Base-by-base conservation (phyloP, 2,888 invertebrate species). In the Lymantria monacha region DNA sequence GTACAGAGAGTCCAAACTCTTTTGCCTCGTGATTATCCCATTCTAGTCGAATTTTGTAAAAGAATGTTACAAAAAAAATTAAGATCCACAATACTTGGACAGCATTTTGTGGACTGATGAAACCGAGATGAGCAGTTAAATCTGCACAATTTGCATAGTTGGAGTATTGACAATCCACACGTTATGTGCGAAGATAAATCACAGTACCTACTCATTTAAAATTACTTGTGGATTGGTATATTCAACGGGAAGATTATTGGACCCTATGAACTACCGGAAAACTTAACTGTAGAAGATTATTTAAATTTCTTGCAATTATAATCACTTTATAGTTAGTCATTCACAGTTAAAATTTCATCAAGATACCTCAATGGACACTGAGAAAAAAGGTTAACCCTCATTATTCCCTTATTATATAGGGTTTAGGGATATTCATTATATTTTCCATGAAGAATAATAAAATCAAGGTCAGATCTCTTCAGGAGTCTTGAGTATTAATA, bases 221-320 rank as follows among this genome's bases (percentile, higher is more conserved):
- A n/a, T n/a, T n/a, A n/a, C n/a, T n/a, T 30, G 30, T 47, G 47
- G 33, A 47, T 15, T 9, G 47, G 41, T 1, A 42, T 47, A 11
- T 30, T 47, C 9, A 40, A 42, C 33, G 47, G 47, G 10, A 36
- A 51, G 47, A 51, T 59, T 13, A 44, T 53, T 38, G 57, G 55
- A 10, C 52, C 55, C 30, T 50, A 53, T 47, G 59, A 57, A 42
- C 42, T 57, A 38, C 52, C 54, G 11, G 52, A 37, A 12, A 47
- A 40, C 43, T 43, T 57, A 37, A 50, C 48, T 46, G 52, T 44
- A 8, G 36, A 37, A 15, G 46, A 38, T 42, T 54, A 49, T 37
- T 36, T 54, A 44, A 7, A 56, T 12, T 58, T 57, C 46, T 38
- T 55, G 30, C 33, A 14, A 15, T n/a, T n/a, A n/a, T n/a, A n/a